Percentiles rank a stretch among this genome's conserved stretches.
phyloP scores from a whole-genome alignment of 2,113 vertebrate genomes.

The Daboia siamensis region DNA sequence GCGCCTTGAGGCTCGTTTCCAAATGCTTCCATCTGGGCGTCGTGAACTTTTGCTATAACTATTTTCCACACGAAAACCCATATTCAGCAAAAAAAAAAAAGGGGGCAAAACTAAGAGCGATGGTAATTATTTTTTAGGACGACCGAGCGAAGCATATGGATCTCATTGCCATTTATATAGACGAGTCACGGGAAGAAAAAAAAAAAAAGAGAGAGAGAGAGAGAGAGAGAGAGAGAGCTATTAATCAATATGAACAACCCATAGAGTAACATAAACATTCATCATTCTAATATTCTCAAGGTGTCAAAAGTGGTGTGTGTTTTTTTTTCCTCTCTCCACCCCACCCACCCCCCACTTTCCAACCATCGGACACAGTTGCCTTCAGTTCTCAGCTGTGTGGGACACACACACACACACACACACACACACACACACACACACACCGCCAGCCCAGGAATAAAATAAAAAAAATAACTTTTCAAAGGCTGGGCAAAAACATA shows the following conservation, averaged over 20 bases:
- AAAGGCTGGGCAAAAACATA: slow-evolving; percentile 28
- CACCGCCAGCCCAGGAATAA: slow-evolving; percentile 47
- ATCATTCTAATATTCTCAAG: slow-evolving; percentile 69
- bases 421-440: too few species aligned
- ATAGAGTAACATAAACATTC: slow-evolving; percentile 71
- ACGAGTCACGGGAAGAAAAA: slow-evolving; percentile 64
- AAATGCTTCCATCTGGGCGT: slow-evolving; percentile 49
- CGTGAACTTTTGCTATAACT: slow-evolving; percentile 32
- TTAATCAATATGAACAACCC: slow-evolving; percentile 71
- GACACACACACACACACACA: too few species aligned
- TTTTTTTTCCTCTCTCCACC: slow-evolving; percentile 39
- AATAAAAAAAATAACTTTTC: slow-evolving; percentile 39
- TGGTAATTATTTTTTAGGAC: slow-evolving; percentile 57
- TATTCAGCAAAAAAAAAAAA: slow-evolving; percentile 42
- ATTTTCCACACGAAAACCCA: slow-evolving; percentile 49
- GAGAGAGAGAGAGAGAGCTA: slow-evolving; percentile 31
- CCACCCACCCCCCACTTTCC: not conserved
- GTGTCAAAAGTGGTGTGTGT: slow-evolving; percentile 34
- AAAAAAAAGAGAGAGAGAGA: too few species aligned
- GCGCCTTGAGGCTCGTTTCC: slow-evolving; percentile 3
- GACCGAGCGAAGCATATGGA: slow-evolving; percentile 67
- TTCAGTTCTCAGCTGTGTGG: slow-evolving; percentile 66
- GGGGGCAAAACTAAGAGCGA: slow-evolving; percentile 54
- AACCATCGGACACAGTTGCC: slow-evolving; percentile 54
- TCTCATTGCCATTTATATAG: slow-evolving; percentile 69